A percentile compares a stretch with the other conserved stretches of the same genome.
Conservation (phyloP, 2,113 vertebrate species). For the Paratilapia polleni region DNA sequence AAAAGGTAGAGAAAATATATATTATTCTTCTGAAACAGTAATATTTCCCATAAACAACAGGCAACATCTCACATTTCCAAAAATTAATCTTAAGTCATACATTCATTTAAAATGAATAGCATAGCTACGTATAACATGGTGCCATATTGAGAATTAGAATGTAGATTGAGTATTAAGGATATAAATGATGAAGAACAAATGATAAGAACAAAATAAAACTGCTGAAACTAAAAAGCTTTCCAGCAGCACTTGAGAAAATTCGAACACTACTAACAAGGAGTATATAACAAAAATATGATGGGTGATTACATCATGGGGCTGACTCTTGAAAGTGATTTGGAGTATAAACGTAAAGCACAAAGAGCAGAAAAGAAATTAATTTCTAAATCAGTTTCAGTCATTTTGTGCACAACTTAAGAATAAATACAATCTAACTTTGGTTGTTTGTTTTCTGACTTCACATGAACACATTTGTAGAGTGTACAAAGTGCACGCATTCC, state of each 20-base stretch:
- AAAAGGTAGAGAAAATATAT: too few species aligned
- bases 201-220: neutral
- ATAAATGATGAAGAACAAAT: neutral
- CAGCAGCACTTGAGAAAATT: neutral
- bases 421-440: neutral
- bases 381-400: neutral
- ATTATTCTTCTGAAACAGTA: neutral
- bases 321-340: neutral
- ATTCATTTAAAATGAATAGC: too few species aligned
- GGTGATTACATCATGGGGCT: neutral
- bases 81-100: neutral
- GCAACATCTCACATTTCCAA: neutral
- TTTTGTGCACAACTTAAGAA: neutral
- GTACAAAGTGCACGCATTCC: neutral
- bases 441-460: neutral
- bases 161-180: neutral
- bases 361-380: neutral
- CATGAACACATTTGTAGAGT: neutral
- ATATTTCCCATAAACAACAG: neutral
- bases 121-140: too few species aligned
- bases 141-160: too few species aligned
- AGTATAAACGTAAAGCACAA: neutral
- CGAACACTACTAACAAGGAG: neutral
- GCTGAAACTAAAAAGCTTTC: neutral
- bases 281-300: neutral